Base-by-base conservation (phyloP, 2,113 vertebrate species). In the Haliaeetus leucogaster region DNA sequence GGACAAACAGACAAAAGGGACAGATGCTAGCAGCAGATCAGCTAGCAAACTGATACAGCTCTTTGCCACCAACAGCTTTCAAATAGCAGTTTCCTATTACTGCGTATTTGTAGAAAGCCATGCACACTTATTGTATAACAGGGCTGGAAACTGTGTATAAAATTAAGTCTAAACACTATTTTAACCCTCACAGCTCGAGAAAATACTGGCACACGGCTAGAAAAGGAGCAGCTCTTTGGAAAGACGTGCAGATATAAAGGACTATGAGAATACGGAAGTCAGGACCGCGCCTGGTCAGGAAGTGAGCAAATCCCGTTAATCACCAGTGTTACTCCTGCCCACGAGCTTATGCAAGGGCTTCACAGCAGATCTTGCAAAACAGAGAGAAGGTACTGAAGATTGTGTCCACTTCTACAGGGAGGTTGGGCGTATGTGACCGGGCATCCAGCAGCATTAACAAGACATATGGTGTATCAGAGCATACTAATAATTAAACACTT, bases 191-290 rank as follows among this genome's bases (percentile, higher is more conserved):
- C 40, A 76, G 80, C 52, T 88, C 71, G 53, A 82, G 25, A 26
- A 72, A 59, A 67, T 25, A 63, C 29, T 20, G 18, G 43, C 38
- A 59, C 7, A 2, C 0, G 3, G n/a, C 40, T 55, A 27, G 47
- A 50, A 67, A 89, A 72, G 38, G 19, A 89, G 29, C 16, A 56
- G 14, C 22, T 13, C 45, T 86, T 82, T 40, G 20, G 48, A 61
- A 78, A 36, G 48, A 47, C 2, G 1, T 13, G 19, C 34, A 26
- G 10, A 6, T 32, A 17, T 0, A 0, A 61, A 32, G 34, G 32
- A 36, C 22, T 2, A 1, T 1, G 4, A 55, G 22, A 32, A 43
- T 6, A 47, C 3, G 2, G 19, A 82, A 74, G 27, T 6, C 2
- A 1, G 27, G 71, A 36, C 2, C 4, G 16, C 0, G 10, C 9